Evolutionary conservation across 2,797 vertebrate species (phyloP).

Genomic region (Esox lucius): DNA sequence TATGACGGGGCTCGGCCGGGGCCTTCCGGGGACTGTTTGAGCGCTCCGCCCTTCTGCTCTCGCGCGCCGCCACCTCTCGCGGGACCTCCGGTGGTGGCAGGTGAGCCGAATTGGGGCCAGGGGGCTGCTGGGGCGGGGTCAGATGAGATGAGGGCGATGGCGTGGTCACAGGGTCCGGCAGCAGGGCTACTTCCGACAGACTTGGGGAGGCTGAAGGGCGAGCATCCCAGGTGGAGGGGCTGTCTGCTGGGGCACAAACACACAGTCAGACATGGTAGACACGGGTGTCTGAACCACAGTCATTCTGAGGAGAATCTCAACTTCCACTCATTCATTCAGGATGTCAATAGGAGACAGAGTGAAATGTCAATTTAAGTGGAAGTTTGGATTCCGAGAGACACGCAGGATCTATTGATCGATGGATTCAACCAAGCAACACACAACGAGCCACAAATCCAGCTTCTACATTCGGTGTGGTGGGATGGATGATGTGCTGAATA

Average conservation of each 20-base stretch:
- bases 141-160: slow-evolving; percentile 92
- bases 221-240: slow-evolving; percentile 90
- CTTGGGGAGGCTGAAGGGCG: slow-evolving; percentile 93
- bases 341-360: background rate
- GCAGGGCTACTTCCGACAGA: slow-evolving; percentile 94
- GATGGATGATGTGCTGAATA: slow-evolving; percentile 65
- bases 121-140: slow-evolving; percentile 78
- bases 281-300: background rate
- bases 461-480: slow-evolving; percentile 53
- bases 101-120: slow-evolving; percentile 83
- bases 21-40: slow-evolving; percentile 82
- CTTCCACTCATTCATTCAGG: background rate
- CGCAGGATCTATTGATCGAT: slow-evolving; percentile 18
- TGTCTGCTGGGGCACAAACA: slow-evolving; percentile 80
- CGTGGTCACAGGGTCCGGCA: slow-evolving; percentile 85
- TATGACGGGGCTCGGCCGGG: slow-evolving; percentile 68
- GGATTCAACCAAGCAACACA: slow-evolving; percentile 38
- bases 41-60: slow-evolving; percentile 83
- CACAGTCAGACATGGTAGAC: slow-evolving; percentile 17
- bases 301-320: background rate
- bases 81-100: slow-evolving; percentile 83
- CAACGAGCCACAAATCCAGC: background rate
- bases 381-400: background rate
- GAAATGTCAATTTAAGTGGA: background rate
- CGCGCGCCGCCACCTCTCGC: slow-evolving; percentile 80